A percentile compares a stretch with the other conserved stretches of the same genome.
phyloP scores from a whole-genome alignment of 2,888 invertebrate species.

The Empis livida region DNA sequence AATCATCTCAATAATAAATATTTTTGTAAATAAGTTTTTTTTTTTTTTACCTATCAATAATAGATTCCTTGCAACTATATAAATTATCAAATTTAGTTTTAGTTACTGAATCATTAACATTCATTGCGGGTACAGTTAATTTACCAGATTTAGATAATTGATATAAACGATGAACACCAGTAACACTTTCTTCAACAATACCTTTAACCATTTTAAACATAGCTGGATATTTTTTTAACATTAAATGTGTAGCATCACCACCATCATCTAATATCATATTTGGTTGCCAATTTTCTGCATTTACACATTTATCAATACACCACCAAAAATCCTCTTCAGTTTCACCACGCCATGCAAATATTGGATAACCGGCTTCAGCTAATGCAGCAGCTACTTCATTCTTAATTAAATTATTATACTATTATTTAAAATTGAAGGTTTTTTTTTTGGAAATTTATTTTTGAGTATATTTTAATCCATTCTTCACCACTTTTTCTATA shows the following conservation, averaged over 20 bases:
- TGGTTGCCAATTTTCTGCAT: constrained; percentile 86
- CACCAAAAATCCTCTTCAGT: constrained; percentile 99
- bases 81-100: constrained; percentile 97
- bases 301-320: constrained; percentile 94
- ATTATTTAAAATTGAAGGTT: too few relatives aligned
- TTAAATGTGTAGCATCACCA: constrained; percentile 90
- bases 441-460: too few relatives aligned
- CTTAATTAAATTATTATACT: constrained; percentile 41
- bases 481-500: too few relatives aligned
- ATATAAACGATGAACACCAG: constrained; percentile 93
- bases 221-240: constrained; percentile 88
- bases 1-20: too few relatives aligned
- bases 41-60: constrained; percentile 60
- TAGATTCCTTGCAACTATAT: constrained; percentile 88
- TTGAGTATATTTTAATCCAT: too few relatives aligned
- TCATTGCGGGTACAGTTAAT: constrained; percentile 93
- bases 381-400: constrained; percentile 95
- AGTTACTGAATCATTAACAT: constrained; percentile 95
- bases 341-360: constrained; percentile 96
- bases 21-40: neutral
- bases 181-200: constrained; percentile 95
- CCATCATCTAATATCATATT: constrained; percentile 98
- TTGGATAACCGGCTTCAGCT: constrained; percentile 77
- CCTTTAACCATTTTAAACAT: constrained; percentile 92
- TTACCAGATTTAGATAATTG: constrained; percentile 91